A percentile compares a stretch with the other conserved stretches of the same genome.
Conservation (phyloP, 2,113 vertebrate species). For the Eubucco bourcierii region DNA sequence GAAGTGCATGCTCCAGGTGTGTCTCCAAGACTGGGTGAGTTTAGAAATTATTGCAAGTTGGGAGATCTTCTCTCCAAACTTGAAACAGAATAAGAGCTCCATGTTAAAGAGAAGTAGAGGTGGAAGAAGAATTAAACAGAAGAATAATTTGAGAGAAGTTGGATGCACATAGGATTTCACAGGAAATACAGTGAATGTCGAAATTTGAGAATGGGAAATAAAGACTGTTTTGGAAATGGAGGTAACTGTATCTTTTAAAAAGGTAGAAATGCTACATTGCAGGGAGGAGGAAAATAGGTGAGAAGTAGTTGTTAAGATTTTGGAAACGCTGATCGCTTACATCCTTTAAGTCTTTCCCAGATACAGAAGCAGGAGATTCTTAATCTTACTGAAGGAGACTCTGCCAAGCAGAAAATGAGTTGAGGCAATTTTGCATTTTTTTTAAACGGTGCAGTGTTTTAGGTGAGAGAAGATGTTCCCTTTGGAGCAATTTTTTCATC, state of each 20-base stretch:
- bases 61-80: not conserved
- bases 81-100: not conserved
- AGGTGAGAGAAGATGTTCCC: not conserved
- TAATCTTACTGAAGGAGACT: not conserved
- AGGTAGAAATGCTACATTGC: not conserved
- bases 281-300: not conserved
- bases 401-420: not conserved
- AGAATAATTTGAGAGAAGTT: not conserved
- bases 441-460: not conserved
- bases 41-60: not conserved
- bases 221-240: not conserved
- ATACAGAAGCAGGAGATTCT: not conserved
- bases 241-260: not conserved
- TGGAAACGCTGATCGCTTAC: not conserved
- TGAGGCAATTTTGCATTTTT: not conserved
- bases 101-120: not conserved
- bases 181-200: not conserved
- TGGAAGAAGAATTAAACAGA: not conserved
- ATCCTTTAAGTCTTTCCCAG: not conserved
- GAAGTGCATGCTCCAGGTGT: not conserved
- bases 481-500: not conserved
- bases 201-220: not conserved
- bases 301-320: not conserved
- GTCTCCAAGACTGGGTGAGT: not conserved
- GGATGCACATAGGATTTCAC: not conserved